A percentile compares a stretch with the other conserved stretches of the same genome.
Evolutionary conservation across 2,797 vertebrate genomes (phyloP).

Genomic region (Trematomus bernacchii): DNA sequence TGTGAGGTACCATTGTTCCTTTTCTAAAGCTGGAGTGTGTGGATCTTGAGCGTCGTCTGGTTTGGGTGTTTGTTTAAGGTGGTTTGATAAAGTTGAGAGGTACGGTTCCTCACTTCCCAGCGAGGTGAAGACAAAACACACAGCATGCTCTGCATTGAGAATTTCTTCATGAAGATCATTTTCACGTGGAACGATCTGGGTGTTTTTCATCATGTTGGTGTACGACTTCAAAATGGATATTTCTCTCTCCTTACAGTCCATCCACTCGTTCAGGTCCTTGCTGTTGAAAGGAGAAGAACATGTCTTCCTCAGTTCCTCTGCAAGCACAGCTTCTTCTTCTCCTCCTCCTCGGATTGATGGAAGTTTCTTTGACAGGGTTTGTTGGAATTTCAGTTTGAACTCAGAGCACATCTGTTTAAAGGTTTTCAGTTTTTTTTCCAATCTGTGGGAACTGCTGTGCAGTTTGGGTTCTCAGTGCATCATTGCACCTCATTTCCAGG

Average conservation of each 20-base stretch:
- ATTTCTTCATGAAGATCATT: not conserved
- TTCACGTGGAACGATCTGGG: conserved; percentile 31
- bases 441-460: conserved; percentile 56
- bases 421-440: conserved; percentile 17
- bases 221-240: conserved; percentile 33
- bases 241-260: conserved; percentile 59
- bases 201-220: conserved; percentile 50
- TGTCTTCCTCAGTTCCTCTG: conserved; percentile 41
- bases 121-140: conserved; percentile 35
- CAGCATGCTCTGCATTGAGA: conserved; percentile 14
- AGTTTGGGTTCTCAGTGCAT: conserved; percentile 26
- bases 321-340: conserved; percentile 47
- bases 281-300: conserved; percentile 41
- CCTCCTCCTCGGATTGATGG: conserved; percentile 59
- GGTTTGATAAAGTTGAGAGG: conserved; percentile 29
- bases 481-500: conserved; percentile 52
- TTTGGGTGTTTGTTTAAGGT: conserved; percentile 36
- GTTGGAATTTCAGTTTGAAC: conserved; percentile 36
- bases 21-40: conserved; percentile 2
- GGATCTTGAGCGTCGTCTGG: not conserved
- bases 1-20: conserved; percentile 37
- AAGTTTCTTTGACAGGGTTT: conserved; percentile 26
- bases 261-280: conserved; percentile 63
- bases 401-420: conserved; percentile 50
- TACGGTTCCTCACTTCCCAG: not conserved